Conservation (phyloP, 2,113 vertebrate species). For the Megalops atlanticus region DNA sequence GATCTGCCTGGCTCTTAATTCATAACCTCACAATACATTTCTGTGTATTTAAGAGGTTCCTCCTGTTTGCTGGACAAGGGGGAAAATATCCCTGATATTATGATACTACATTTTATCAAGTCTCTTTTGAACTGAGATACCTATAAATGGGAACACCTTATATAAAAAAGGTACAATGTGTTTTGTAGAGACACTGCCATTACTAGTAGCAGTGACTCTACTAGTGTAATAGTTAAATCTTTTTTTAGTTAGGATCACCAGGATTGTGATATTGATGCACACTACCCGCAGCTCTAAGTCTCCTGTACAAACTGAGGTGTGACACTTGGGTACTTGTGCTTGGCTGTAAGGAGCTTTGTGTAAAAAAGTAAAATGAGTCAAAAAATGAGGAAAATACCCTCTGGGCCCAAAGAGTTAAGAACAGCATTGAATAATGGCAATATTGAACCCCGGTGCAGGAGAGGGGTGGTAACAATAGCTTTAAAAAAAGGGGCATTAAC, state of each 20-base stretch:
- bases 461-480: neutral
- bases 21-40: too few relatives aligned
- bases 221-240: neutral
- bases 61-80: too few relatives aligned
- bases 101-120: too few relatives aligned
- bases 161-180: too few relatives aligned
- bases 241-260: neutral
- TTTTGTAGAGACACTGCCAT: too few relatives aligned
- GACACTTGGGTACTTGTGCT: neutral
- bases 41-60: too few relatives aligned
- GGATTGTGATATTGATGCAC: neutral
- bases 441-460: neutral
- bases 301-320: neutral
- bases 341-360: too few relatives aligned
- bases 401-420: neutral
- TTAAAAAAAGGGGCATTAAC: neutral
- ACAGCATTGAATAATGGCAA: conserved; percentile 9
- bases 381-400: neutral
- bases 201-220: neutral
- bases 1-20: too few relatives aligned
- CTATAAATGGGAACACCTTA: too few relatives aligned
- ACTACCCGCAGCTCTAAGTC: neutral
- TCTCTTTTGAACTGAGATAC: too few relatives aligned
- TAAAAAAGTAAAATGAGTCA: neutral
- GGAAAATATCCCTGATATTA: too few relatives aligned